Base-by-base conservation (phyloP, 2,888 invertebrate species). In the Pinctada fucata region DNA sequence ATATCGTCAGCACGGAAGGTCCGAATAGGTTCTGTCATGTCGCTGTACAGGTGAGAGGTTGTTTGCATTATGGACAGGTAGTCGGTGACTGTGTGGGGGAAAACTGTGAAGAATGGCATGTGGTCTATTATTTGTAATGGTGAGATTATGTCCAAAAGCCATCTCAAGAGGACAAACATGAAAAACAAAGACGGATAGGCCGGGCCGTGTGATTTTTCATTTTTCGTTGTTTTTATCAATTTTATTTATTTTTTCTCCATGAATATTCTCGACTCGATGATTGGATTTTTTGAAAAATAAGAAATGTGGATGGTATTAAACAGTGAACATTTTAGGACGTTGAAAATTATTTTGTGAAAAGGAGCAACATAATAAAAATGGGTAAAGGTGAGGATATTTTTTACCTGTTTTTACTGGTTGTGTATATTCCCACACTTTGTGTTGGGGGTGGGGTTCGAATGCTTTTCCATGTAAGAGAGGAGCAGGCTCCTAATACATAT, bases 371-470 rank as follows among this genome's bases (percentile, higher is more conserved):
- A 1, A 31, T 31, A 31, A 31, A 31, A 31, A 31, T 31, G 31
- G 31, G 31, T 31, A 31, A 31, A 31, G 31, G 31, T 31, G 31
- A 31, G 31, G 31, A 31, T 31, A 31, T 31, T 31, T 31, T 31
- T 31, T 31, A 31, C 31, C 31, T 31, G 31, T 31, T 31, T 31
- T 31, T 31, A 31, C 31, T 31, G 31, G 31, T 31, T 31, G 31
- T 31, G 31, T 31, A 31, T 31, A 31, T 6, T 47, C 10, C 16
- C 16, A 58, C 47, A 58, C 84, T 81, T 4, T 78, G 83, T 5
- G 90, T 88, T 47, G 87, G 84, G 73, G 85, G 85, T 70, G 79
- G 75, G 16, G 75, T 69, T 2, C 49, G 68, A 31, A 66, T 79
- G 48, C 65, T 69, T 31, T 80, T 80, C 10, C 75, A 67, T 51